Conservation (phyloP, 2,888 invertebrate species). For the Cancer borealis region DNA sequence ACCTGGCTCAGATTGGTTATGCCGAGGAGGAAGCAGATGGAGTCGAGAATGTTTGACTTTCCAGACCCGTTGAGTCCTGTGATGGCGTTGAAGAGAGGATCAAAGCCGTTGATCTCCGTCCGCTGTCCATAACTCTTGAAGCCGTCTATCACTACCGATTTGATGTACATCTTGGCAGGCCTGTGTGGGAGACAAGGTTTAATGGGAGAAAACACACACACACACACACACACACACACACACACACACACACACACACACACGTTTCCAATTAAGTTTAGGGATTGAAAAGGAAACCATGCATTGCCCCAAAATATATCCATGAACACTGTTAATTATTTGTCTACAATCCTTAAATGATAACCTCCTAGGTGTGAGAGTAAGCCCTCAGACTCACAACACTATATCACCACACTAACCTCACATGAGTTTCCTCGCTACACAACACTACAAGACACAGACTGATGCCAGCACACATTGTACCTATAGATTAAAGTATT, state of each 20-base stretch:
- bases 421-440: too few relatives aligned
- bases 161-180: conserved; percentile 89
- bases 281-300: not conserved
- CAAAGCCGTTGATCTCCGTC: conserved; percentile 95
- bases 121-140: conserved; percentile 98
- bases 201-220: not conserved
- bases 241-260: not conserved
- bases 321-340: too few relatives aligned
- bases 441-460: too few relatives aligned
- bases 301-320: too few relatives aligned
- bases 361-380: too few relatives aligned
- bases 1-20: conserved; percentile 95
- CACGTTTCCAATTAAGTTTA: not conserved
- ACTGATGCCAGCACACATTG: too few relatives aligned
- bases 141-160: conserved; percentile 94
- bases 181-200: not conserved
- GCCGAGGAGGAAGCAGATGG: conserved; percentile 98
- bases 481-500: too few relatives aligned
- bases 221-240: not conserved
- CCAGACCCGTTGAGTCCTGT: conserved; percentile 99
- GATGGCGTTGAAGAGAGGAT: conserved; percentile 97
- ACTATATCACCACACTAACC: too few relatives aligned
- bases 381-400: too few relatives aligned
- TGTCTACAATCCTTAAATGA: too few relatives aligned
- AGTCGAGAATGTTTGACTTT: conserved; percentile 97